Evolutionary conservation across 2,113 vertebrate species (phyloP).

Genomic region (Carollia perspicillata): DNA sequence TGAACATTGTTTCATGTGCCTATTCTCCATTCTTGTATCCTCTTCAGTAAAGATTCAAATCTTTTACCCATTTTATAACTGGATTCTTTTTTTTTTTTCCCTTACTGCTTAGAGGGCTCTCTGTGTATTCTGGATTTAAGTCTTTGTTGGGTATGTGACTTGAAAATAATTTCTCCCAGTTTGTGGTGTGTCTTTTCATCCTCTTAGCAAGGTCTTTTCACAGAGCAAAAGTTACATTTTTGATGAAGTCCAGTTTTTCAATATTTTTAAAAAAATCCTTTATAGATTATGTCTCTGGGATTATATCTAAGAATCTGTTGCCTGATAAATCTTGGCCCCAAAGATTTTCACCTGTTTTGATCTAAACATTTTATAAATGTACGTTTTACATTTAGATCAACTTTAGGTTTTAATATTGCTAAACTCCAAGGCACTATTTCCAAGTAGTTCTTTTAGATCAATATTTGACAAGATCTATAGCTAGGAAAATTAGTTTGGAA

Average conservation of each 20-base stretch:
- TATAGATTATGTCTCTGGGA: not conserved
- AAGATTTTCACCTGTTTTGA: not conserved
- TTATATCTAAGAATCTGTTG: not conserved
- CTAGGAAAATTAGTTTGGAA: constrained; percentile 1
- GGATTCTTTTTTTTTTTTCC: not conserved
- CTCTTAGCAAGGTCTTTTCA: not conserved
- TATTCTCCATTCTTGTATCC: not conserved
- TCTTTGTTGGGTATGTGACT: not conserved
- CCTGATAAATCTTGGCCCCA: not conserved
- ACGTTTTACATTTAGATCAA: not conserved
- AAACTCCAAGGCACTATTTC: not conserved
- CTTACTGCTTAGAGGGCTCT: not conserved
- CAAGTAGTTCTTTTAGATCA: not conserved
- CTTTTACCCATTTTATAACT: not conserved
- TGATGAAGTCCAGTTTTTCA: not conserved
- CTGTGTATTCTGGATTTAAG: not conserved
- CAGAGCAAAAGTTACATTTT: not conserved
- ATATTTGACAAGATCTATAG: not conserved
- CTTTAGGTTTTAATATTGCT: not conserved
- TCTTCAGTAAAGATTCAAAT: not conserved
- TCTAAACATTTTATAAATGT: not conserved
- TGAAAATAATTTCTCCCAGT: not conserved
- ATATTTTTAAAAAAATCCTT: not conserved
- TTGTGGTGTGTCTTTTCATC: not conserved
- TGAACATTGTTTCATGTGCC: not conserved